Evolutionary conservation across 2,113 vertebrate genomes (phyloP).

Genomic region (Furnarius figulus): DNA sequence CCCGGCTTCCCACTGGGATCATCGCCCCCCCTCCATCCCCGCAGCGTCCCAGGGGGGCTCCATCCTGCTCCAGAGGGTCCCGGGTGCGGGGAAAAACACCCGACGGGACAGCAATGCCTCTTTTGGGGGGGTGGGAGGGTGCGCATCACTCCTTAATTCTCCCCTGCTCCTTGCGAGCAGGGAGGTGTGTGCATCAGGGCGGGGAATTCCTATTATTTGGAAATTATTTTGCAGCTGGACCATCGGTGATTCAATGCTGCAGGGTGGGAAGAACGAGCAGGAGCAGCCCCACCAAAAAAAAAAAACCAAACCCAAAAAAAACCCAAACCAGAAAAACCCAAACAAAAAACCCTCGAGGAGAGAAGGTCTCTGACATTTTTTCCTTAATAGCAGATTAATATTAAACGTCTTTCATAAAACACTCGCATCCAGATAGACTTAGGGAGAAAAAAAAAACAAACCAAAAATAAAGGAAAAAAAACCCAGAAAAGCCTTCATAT

Average conservation of each 20-base stretch:
- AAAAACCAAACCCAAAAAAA: neutral
- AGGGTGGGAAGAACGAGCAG: neutral
- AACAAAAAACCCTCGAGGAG: neutral
- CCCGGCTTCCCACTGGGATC: neutral
- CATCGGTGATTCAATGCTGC: neutral
- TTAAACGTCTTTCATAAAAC: slow-evolving; percentile 67
- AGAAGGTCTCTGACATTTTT: slow-evolving; percentile 17
- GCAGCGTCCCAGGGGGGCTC: neutral
- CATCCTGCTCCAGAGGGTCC: neutral
- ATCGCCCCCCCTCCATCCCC: too few species aligned
- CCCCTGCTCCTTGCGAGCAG: neutral
- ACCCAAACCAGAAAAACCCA: neutral
- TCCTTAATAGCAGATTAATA: slow-evolving; percentile 64
- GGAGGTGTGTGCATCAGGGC: neutral
- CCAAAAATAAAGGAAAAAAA: neutral
- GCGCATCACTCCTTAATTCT: neutral
- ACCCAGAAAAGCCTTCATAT: slow-evolving; percentile 60
- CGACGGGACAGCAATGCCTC: neutral
- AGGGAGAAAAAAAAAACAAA: neutral
- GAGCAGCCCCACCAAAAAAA: neutral
- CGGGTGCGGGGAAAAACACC: neutral
- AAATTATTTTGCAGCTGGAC: slow-evolving; percentile 28
- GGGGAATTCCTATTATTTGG: slow-evolving; percentile 30
- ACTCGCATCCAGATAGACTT: slow-evolving; percentile 33
- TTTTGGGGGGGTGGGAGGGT: neutral